Evolutionary conservation across 2,113 vertebrate species (phyloP), one percentile per base, ranked within the genome.

Genomic region (Rhinolophus ferrumequinum): DNA sequence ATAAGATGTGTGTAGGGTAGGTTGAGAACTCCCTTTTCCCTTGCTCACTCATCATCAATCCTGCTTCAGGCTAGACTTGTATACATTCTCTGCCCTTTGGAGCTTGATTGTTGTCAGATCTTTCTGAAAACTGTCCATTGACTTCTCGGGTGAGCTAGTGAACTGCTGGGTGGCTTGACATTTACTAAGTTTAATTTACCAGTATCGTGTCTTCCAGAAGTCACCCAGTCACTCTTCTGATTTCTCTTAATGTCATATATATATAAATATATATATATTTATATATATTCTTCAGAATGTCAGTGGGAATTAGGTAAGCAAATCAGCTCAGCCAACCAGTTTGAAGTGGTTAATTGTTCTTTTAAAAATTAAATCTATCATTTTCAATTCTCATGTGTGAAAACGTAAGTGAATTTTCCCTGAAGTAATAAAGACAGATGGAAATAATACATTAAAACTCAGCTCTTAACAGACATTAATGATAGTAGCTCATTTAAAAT

Each of bases 321-420:
- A 66, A 77, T 67, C 6, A 70, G 1, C n/a, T 84, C 41, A 83
- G 12, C 21, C 41, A 92, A 76, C 50, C 33, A 30, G 50, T 22
- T 64, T 84, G 52, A 95, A 89, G 77, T 52, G 8, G n/a, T 70
- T 76, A 80, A 44, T 22, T 5, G 11, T 24, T 62, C 24, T 58
- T 95, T 89, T 44, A 62, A 44, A 89, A 95, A 38, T 64, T 50
- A 77, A 66, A 88, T 70, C 28, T 81, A 83, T 70, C 30, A 62
- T 88, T 70, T 88, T 79, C 6, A 62, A 21, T 62, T 64, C 33
- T 56, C 30, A 41, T 90, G 4, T 69, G 35, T 69, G 77, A 94
- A 92, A 75, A 60, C 24, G 47, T 14, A 56, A 69, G 52, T n/a
- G 24, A 92, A 64, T 70, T 13, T 21, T 83, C 24, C 19, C 21